Base-by-base conservation (phyloP, 2,797 vertebrate genomes). In the Salmo trutta region DNA sequence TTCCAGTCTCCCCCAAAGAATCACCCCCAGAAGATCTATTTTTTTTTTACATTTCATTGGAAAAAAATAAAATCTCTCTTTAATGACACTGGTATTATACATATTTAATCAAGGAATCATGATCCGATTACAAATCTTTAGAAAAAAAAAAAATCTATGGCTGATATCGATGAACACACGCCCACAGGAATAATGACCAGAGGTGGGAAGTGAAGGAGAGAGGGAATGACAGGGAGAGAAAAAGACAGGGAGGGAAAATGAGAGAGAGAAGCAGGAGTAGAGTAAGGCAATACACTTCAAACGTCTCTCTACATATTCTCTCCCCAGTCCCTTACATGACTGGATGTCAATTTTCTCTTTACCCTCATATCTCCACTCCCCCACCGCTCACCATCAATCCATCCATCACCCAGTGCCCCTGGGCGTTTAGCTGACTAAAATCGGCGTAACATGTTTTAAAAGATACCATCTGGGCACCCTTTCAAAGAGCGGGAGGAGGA, bases 361-460 rank as follows among this genome's bases (percentile, higher is more conserved):
- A 69, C 75, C 73, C 80, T 75, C 82, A 81, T 76, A 19, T 67
- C 73, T 77, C 64, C 76, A 83, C 51, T 73, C 71, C 4, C 59
- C 36, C 14, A 41, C 75, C 62, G 1, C 47, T 54, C 66, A 24
- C 24, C 71, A 77, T 65, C 80, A 80, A 77, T 83, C 77, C 3
- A 65, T 3, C 81, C 82, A 78, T 85, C 81, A 76, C 75, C 71
- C 66, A 78, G 74, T 82, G 85, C 90, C 86, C 86, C 76, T 41
- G 76, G 84, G 78, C 80, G 75, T 91, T 90, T 84, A 84, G 75
- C 76, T 0, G 53, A 77, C 81, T 88, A 62, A 79, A 88, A 90
- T 90, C 76, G 74, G 82, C 79, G 8, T 59, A 90, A 81, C 75
- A 71, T 87, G 41, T 88, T 88, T 84, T 86, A 86, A 87, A 81